Conservation (phyloP, 2,797 vertebrate species). For the Oreochromis grahami region DNA sequence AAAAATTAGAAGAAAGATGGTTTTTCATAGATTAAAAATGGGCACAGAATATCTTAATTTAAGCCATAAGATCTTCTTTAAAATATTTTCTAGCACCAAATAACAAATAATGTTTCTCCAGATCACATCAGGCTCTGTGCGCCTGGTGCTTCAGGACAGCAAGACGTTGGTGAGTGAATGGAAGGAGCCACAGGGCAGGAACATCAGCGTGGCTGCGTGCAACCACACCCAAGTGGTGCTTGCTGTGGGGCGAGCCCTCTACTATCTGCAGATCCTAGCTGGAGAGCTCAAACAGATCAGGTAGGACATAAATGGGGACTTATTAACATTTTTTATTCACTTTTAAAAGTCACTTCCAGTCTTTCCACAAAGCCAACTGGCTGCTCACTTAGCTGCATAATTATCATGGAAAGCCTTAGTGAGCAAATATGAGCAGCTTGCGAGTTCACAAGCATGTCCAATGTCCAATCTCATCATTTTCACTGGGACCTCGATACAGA, state of each 20-base stretch:
- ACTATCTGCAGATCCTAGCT: slow-evolving; percentile 93
- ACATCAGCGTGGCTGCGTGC: slow-evolving; percentile 97
- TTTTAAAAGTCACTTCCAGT: background rate
- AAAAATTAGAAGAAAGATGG: background rate
- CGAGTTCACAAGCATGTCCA: background rate
- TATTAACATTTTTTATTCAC: background rate
- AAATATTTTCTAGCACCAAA: background rate
- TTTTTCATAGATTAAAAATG: background rate
- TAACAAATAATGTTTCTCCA: slow-evolving; percentile 44
- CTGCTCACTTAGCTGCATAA: background rate
- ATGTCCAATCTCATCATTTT: background rate
- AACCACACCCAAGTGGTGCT: slow-evolving; percentile 96
- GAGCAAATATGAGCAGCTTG: background rate
- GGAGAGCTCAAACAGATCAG: slow-evolving; percentile 96
- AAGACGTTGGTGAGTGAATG: slow-evolving; percentile 95
- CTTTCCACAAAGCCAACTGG: background rate
- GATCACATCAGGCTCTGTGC: slow-evolving; percentile 96
- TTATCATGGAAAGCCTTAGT: background rate
- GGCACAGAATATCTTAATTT: background rate
- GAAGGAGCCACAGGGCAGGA: slow-evolving; percentile 97
- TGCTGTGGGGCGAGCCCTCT: slow-evolving; percentile 91
- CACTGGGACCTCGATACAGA: background rate
- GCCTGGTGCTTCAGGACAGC: slow-evolving; percentile 93
- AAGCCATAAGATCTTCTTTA: background rate
- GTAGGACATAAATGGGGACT: slow-evolving; percentile 60